phyloP scores from a whole-genome alignment of 2,888 invertebrate genomes.

The Temnothorax ravouxi region DNA sequence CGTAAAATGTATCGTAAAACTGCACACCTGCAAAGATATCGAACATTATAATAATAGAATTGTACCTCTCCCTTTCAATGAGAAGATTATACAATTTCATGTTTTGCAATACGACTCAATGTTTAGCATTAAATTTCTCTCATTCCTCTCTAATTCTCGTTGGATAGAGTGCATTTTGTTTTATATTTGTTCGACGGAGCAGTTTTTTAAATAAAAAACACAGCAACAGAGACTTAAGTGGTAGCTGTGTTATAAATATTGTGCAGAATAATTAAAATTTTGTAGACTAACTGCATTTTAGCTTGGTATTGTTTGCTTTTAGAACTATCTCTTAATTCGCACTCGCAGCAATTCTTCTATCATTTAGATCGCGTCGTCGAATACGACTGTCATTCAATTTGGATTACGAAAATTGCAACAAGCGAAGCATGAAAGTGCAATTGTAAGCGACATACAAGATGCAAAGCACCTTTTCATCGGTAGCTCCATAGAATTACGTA shows the following conservation, averaged over 20 bases:
- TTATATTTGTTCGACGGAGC: neutral
- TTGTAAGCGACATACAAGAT: conserved; percentile 36
- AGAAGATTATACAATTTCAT: neutral
- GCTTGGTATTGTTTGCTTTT: neutral
- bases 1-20: conserved; percentile 37
- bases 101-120: neutral
- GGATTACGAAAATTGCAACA: conserved; percentile 22
- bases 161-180: no score
- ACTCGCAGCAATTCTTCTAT: neutral
- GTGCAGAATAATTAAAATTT: neutral
- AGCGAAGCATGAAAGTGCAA: conserved; percentile 28
- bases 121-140: neutral
- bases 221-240: neutral
- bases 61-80: neutral
- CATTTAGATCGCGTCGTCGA: neutral
- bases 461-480: conserved; percentile 41
- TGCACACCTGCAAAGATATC: conserved; percentile 18
- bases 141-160: no score
- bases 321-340: neutral
- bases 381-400: conserved; percentile 28
- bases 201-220: neutral
- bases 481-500: conserved; percentile 49
- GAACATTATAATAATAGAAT: conserved; percentile 14
- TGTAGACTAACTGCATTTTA: neutral
- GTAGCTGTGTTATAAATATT: neutral